phyloP scores from a whole-genome alignment of 2,113 vertebrate genomes.

The Sturnus vulgaris region DNA sequence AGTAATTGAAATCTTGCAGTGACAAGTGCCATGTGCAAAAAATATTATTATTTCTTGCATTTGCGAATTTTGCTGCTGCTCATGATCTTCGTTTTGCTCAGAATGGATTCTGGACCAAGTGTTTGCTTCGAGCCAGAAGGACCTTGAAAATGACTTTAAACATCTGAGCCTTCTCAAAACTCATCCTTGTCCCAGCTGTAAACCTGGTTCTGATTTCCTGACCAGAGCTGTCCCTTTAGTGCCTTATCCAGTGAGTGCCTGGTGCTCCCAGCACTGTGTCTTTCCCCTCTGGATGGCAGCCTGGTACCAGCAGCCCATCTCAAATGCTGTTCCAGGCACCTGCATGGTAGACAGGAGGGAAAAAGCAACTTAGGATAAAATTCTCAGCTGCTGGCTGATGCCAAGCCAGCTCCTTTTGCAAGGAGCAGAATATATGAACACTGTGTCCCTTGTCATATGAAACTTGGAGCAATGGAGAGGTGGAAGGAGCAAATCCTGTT shows the following conservation, averaged over 20 bases:
- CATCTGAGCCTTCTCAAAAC: neutral
- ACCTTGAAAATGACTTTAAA: neutral
- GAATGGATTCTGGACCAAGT: neutral
- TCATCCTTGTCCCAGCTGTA: neutral
- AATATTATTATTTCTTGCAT: neutral
- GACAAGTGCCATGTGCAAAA: neutral
- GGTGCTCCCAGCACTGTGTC: neutral
- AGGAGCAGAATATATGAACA: neutral
- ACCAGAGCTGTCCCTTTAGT: neutral
- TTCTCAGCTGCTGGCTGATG: neutral
- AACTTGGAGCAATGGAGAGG: neutral
- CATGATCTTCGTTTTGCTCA: neutral
- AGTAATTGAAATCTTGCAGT: neutral
- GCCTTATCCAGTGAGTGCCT: neutral
- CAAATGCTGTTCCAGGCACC: neutral
- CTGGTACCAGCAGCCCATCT: constrained; percentile 47
- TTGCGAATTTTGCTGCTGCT: neutral
- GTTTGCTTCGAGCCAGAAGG: neutral
- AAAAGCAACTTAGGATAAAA: neutral
- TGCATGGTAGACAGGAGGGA: neutral
- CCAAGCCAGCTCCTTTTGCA: neutral
- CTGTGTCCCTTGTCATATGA: neutral
- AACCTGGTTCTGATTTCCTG: neutral
- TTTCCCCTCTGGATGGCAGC: constrained; percentile 64
- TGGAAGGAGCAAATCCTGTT: neutral